Conservation (phyloP, 2,888 invertebrate genomes). For the Coelinius sp. region DNA sequence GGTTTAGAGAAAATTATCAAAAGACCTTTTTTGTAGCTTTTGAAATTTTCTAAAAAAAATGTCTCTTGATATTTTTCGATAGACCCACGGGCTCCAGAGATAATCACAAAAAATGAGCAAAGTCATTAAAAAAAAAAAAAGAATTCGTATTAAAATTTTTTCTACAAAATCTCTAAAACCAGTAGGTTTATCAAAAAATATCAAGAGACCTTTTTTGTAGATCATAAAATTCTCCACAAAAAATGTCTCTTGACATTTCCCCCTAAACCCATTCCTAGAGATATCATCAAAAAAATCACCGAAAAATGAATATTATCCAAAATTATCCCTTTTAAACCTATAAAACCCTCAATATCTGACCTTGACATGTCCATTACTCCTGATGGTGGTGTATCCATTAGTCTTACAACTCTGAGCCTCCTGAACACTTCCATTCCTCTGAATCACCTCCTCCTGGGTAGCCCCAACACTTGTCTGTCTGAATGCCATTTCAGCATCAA, state of each 20-base stretch:
- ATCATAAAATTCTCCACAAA: not conserved
- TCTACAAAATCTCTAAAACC: not conserved
- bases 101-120: not conserved
- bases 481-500: not conserved
- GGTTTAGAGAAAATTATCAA: too few species aligned
- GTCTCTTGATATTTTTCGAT: not conserved
- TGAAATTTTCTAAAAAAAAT: not conserved
- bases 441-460: not conserved
- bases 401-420: conserved; percentile 39
- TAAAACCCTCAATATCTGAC: conserved; percentile 50
- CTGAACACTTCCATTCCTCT: not conserved
- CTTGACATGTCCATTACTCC: conserved; percentile 54
- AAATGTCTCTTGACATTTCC: not conserved
- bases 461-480: not conserved
- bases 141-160: not conserved
- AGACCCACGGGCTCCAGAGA: not conserved
- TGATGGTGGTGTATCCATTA: conserved; percentile 54
- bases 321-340: not conserved
- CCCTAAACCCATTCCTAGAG: not conserved
- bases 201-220: not conserved
- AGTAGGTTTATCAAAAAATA: not conserved
- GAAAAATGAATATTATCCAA: not conserved
- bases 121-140: not conserved
- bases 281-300: not conserved
- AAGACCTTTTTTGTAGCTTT: too few species aligned